phyloP scores from a whole-genome alignment of 2,797 vertebrate genomes.

The Acanthis flammea region DNA sequence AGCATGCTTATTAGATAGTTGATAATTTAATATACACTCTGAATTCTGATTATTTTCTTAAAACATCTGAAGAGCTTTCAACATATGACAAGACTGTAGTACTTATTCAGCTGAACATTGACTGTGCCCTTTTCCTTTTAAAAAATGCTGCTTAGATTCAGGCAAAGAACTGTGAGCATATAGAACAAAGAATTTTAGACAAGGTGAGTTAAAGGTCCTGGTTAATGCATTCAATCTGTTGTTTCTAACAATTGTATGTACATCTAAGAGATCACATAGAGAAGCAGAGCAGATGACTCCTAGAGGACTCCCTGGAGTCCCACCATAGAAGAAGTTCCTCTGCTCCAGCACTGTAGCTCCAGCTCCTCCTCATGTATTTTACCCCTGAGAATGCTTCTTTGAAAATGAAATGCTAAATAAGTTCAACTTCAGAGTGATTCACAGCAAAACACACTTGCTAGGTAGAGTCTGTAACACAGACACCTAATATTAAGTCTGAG shows the following conservation, averaged over 20 bases:
- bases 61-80: slow-evolving; percentile 43
- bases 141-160: neutral
- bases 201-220: slow-evolving; percentile 24
- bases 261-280: neutral
- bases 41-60: slow-evolving; percentile 61
- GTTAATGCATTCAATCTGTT: slow-evolving; percentile 20
- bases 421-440: neutral
- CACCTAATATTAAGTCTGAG: neutral
- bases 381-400: neutral
- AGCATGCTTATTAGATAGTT: slow-evolving; percentile 72
- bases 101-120: neutral
- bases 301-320: neutral
- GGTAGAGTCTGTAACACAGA: neutral
- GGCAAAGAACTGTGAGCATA: slow-evolving; percentile 19
- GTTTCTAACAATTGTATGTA: neutral
- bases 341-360: neutral
- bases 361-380: neutral
- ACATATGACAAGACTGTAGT: neutral
- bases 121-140: neutral
- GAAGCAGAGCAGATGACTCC: neutral
- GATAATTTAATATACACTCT: slow-evolving; percentile 70
- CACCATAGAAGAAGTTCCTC: neutral
- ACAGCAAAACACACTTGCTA: neutral
- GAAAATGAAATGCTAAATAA: neutral
- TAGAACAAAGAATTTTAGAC: slow-evolving; percentile 22